Conservation (phyloP, 2,888 invertebrate genomes). For the Oxyscelio sp. region DNA sequence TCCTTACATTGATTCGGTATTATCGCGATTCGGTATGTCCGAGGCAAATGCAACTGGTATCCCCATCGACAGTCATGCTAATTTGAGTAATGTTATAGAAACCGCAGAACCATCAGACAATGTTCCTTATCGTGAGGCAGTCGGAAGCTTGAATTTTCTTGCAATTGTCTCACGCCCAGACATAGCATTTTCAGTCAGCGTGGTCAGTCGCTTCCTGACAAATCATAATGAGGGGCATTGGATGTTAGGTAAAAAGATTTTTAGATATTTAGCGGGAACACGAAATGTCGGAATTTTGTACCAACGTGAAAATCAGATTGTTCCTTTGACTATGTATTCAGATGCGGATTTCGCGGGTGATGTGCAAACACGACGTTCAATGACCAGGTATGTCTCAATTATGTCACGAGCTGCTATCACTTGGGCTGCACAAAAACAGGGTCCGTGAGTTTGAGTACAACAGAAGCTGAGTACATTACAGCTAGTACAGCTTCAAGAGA, state of each 20-base stretch:
- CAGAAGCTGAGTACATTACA: slow-evolving; percentile 26
- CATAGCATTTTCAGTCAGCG: slow-evolving; percentile 67
- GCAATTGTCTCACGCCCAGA: slow-evolving; percentile 69
- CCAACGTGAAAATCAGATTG: slow-evolving; percentile 35
- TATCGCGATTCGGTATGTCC: slow-evolving; percentile 61
- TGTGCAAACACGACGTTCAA: slow-evolving; percentile 64
- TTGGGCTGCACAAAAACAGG: slow-evolving; percentile 13
- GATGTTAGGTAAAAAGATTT: slow-evolving; percentile 61
- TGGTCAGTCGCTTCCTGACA: slow-evolving; percentile 47
- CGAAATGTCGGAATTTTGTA: slow-evolving; percentile 56
- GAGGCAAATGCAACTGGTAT: slow-evolving; percentile 62
- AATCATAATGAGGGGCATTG: slow-evolving; percentile 57
- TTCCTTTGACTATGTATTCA: slow-evolving; percentile 37
- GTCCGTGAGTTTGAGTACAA: slow-evolving; percentile 9
- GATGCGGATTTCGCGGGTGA: slow-evolving; percentile 70
- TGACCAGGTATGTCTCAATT: slow-evolving; percentile 63
- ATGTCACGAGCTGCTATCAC: slow-evolving; percentile 9
- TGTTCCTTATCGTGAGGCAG: slow-evolving; percentile 64
- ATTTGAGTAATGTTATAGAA: background rate
- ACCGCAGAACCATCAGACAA: background rate
- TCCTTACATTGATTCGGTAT: slow-evolving; percentile 58
- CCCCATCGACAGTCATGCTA: slow-evolving; percentile 51
- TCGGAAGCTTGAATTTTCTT: slow-evolving; percentile 61
- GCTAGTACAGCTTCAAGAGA: slow-evolving; percentile 18
- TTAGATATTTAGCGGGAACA: slow-evolving; percentile 53